phyloP scores from a whole-genome alignment of 2,113 vertebrate species.

The Leptocoma aspasia region DNA sequence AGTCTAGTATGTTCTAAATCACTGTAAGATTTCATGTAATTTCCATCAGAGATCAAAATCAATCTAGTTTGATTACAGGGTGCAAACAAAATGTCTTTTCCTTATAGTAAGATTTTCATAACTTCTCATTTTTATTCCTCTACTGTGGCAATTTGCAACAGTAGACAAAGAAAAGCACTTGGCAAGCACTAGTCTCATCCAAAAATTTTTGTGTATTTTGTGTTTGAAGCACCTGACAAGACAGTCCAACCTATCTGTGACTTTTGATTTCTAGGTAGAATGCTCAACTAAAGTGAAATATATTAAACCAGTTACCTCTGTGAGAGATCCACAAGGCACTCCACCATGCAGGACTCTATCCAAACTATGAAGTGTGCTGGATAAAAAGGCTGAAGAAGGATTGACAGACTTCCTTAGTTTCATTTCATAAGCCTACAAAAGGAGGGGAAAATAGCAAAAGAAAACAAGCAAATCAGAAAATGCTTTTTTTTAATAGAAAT shows the following conservation, averaged over 20 bases:
- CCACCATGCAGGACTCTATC: slow-evolving; percentile 78
- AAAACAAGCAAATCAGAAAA: neutral
- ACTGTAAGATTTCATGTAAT: neutral
- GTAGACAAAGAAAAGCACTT: neutral
- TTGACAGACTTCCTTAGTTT: slow-evolving; percentile 53
- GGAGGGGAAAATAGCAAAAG: neutral
- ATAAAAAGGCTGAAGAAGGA: slow-evolving; percentile 62
- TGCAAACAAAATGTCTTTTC: neutral
- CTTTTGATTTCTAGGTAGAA: neutral
- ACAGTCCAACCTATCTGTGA: neutral
- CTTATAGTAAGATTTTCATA: neutral
- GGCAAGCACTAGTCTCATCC: neutral
- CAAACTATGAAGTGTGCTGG: slow-evolving; percentile 71
- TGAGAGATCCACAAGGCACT: slow-evolving; percentile 79
- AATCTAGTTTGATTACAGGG: neutral
- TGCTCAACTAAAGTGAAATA: neutral
- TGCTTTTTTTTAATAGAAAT: neutral
- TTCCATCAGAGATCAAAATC: neutral
- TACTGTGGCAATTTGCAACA: neutral
- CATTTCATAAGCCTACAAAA: slow-evolving; percentile 74
- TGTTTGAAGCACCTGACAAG: neutral
- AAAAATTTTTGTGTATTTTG: neutral
- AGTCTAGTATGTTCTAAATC: neutral
- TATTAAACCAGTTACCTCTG: slow-evolving; percentile 72
- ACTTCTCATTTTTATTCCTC: neutral